phyloP scores from a whole-genome alignment of 2,888 invertebrate genomes.

The Coleophora flavipennella region DNA sequence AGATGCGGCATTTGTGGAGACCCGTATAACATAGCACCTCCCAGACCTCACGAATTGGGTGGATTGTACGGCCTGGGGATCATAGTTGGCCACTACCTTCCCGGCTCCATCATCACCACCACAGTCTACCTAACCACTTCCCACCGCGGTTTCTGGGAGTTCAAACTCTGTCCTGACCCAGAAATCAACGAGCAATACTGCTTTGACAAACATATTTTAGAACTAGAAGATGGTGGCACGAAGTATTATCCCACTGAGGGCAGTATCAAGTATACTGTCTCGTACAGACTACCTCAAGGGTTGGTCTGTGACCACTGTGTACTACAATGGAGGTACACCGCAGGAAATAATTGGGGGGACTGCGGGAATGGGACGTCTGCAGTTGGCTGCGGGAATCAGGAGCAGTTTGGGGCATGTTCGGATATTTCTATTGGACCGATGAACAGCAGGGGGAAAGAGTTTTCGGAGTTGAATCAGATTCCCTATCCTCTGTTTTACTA shows the following conservation, averaged over 20 bases:
- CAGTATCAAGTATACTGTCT: slow-evolving; percentile 78
- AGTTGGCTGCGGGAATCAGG: slow-evolving; percentile 89
- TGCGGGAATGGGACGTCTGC: slow-evolving; percentile 79
- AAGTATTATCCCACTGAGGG: slow-evolving; percentile 80
- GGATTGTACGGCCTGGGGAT: slow-evolving; percentile 84
- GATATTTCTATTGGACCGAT: slow-evolving; percentile 78
- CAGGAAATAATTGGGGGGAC: slow-evolving; percentile 87
- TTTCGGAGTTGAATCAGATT: slow-evolving; percentile 6
- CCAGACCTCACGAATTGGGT: slow-evolving; percentile 85
- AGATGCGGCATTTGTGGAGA: slow-evolving; percentile 89
- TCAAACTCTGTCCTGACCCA: slow-evolving; percentile 83
- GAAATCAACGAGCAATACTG: slow-evolving; percentile 79
- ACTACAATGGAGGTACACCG: slow-evolving; percentile 88
- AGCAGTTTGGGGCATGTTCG: slow-evolving; percentile 86
- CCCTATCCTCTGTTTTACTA: slow-evolving; percentile 22
- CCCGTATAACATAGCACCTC: slow-evolving; percentile 77
- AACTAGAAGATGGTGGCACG: slow-evolving; percentile 64
- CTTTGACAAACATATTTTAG: slow-evolving; percentile 77
- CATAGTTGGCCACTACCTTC: slow-evolving; percentile 79
- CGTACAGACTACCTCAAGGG: slow-evolving; percentile 72
- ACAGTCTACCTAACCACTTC: slow-evolving; percentile 86
- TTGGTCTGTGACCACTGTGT: slow-evolving; percentile 85
- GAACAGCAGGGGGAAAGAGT: slow-evolving; percentile 18
- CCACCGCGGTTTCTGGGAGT: slow-evolving; percentile 88
- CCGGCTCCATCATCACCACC: slow-evolving; percentile 76